A percentile compares a stretch with the other conserved stretches of the same genome.
Evolutionary conservation across 2,888 invertebrate genomes (phyloP).

Genomic region (Machimus atricapillus): DNA sequence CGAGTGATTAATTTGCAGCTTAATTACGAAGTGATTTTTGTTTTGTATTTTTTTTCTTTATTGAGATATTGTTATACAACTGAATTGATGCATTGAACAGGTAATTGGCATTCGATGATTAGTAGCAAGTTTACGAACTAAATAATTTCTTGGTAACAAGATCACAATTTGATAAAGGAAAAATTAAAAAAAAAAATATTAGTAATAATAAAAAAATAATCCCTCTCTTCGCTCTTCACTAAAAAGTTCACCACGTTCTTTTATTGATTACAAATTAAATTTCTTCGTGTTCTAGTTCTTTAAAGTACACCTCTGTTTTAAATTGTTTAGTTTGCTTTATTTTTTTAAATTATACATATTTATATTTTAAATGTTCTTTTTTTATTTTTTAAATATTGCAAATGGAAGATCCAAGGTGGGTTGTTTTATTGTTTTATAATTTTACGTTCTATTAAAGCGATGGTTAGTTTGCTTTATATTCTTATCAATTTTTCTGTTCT

Average conservation of each 20-base stretch:
- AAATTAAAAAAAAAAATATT: not conserved
- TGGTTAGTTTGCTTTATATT: constrained; percentile 2
- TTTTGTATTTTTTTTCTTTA: not conserved
- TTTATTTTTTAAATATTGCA: not conserved
- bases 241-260: not conserved
- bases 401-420: constrained; percentile 26
- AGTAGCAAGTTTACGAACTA: not conserved
- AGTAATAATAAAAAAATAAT: no score
- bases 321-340: not conserved
- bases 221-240: not conserved
- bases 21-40: not conserved
- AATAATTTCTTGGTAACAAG: not conserved
- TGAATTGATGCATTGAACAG: not conserved
- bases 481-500: not conserved
- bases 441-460: constrained; percentile 17
- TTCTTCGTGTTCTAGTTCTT: not conserved
- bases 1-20: not conserved
- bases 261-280: not conserved
- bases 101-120: not conserved
- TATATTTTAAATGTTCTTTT: not conserved
- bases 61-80: not conserved
- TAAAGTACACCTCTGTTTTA: not conserved
- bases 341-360: not conserved
- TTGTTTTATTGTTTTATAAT: not conserved
- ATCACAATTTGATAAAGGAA: not conserved